phyloP scores from a whole-genome alignment of 2,113 vertebrate genomes.

The Aepyceros melampus region DNA sequence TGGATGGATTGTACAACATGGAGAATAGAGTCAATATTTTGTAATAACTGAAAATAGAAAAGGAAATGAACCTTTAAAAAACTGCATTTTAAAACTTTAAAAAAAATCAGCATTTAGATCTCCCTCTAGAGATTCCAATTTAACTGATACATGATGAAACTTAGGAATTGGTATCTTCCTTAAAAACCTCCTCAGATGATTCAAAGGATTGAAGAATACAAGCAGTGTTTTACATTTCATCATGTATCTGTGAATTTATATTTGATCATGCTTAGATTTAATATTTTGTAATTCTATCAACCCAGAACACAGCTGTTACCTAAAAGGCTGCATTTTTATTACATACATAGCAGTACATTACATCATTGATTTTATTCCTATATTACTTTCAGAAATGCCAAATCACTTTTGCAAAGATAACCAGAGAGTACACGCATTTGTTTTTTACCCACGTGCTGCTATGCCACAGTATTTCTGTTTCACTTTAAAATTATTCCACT shows the following conservation, averaged over 20 bases:
- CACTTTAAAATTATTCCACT: background rate
- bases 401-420: conserved; percentile 18
- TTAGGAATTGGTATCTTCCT: background rate
- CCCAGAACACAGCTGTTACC: background rate
- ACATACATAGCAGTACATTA: background rate
- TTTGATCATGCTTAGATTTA: background rate
- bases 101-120: background rate
- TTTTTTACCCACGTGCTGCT: background rate
- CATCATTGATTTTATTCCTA: background rate
- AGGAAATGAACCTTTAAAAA: background rate
- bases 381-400: background rate
- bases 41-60: background rate
- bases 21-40: background rate
- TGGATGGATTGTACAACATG: background rate
- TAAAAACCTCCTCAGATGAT: background rate
- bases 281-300: background rate
- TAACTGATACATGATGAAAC: background rate
- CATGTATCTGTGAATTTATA: background rate
- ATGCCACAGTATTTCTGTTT: background rate
- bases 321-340: background rate
- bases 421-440: background rate
- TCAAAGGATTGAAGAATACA: background rate
- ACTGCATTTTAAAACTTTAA: background rate
- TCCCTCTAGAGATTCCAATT: background rate
- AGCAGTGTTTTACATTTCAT: background rate